phyloP scores from a whole-genome alignment of 1,140 invertebrate genomes.

The Achroia grisella region DNA sequence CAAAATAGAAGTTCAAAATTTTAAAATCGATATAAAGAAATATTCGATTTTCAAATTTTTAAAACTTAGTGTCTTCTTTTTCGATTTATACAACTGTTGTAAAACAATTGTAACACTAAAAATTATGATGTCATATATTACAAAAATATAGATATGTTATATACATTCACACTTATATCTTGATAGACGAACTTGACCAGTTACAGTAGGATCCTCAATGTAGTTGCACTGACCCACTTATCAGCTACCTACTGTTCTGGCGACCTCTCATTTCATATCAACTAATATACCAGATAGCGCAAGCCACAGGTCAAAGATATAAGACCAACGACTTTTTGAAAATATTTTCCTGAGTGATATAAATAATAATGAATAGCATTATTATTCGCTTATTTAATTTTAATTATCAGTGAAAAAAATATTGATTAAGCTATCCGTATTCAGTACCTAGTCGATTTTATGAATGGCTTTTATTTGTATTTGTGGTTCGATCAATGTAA shows the following conservation, averaged over 20 bases:
- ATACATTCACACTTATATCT: too few species aligned
- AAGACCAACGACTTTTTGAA: conserved; percentile 55
- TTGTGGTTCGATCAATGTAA: background rate
- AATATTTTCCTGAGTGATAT: conserved; percentile 14
- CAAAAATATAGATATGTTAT: too few species aligned
- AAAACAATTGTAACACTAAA: too few species aligned
- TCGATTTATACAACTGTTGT: too few species aligned
- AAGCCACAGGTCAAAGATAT: conserved; percentile 48
- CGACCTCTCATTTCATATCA: conserved; percentile 38
- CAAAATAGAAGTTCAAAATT: too few species aligned
- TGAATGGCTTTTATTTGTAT: background rate
- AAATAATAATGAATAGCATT: conserved; percentile 8
- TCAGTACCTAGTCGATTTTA: background rate
- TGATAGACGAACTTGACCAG: conserved; percentile 56
- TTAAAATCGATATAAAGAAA: too few species aligned
- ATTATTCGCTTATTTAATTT: conserved; percentile 1
- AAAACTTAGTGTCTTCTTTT: too few species aligned
- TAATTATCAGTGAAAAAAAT: too few species aligned
- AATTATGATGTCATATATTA: too few species aligned
- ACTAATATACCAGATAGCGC: conserved; percentile 23
- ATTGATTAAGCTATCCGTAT: background rate
- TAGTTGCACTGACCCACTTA: conserved; percentile 60
- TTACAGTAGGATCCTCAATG: conserved; percentile 26
- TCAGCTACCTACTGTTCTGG: conserved; percentile 35
- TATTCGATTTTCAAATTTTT: too few species aligned